Conservation (phyloP, 2,113 vertebrate genomes). For the Excalfactoria chinensis region DNA sequence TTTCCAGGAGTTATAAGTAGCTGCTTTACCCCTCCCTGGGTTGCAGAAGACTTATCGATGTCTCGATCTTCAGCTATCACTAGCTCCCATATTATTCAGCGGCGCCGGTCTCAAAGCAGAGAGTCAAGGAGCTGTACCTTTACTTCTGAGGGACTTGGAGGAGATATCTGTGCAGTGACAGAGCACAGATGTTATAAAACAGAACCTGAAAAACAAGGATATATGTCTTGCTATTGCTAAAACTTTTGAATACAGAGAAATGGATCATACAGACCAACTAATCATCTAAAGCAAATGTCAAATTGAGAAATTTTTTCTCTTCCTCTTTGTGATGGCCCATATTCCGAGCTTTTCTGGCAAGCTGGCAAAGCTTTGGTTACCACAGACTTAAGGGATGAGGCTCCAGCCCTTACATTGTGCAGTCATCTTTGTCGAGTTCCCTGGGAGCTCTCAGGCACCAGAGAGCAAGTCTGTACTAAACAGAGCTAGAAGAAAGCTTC, state of each 20-base stretch:
- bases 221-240: neutral
- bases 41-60: neutral
- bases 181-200: neutral
- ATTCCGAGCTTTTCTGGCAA: neutral
- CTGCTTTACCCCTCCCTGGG: neutral
- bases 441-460: neutral
- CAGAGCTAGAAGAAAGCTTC: neutral
- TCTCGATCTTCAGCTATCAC: neutral
- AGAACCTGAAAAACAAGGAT: neutral
- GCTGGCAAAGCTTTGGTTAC: neutral
- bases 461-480: neutral
- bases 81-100: conserved; percentile 11
- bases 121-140: neutral
- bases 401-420: neutral
- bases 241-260: neutral
- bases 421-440: neutral
- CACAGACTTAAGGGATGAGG: neutral
- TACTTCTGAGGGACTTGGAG: neutral
- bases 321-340: neutral
- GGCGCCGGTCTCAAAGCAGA: neutral
- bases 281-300: neutral
- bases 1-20: conserved; percentile 36
- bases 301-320: neutral
- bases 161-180: neutral
- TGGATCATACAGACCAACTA: neutral